phyloP scores from a whole-genome alignment of 2,888 invertebrate species.

The Cosmia trapezina region DNA sequence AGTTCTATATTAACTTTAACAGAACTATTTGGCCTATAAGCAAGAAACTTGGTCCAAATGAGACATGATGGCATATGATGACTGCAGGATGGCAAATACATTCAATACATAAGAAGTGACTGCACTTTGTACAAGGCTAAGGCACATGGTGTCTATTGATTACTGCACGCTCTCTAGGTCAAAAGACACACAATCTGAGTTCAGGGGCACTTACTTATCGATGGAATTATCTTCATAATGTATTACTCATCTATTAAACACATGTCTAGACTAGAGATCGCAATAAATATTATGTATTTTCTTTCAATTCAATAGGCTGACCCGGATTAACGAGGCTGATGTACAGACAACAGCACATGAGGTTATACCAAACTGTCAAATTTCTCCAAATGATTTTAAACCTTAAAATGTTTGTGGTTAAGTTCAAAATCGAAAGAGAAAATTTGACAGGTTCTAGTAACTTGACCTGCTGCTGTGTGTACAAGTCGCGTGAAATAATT shows the following conservation, averaged over 20 bases:
- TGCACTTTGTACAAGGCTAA: constrained; percentile 37
- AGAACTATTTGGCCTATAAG: background rate
- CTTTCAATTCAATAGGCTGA: background rate
- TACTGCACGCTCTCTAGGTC: constrained; percentile 16
- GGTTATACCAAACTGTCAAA: too few species aligned
- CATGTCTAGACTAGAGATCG: constrained; percentile 14
- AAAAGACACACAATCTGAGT: constrained; percentile 16
- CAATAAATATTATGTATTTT: constrained; percentile 14
- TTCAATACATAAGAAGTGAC: background rate
- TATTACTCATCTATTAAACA: constrained; percentile 43
- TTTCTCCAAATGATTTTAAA: too few species aligned
- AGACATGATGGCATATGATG: background rate
- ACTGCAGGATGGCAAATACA: background rate
- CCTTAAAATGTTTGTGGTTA: too few species aligned
- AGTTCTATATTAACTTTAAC: background rate
- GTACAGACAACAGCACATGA: background rate
- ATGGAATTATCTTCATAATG: constrained; percentile 24
- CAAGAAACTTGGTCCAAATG: background rate
- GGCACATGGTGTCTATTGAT: constrained; percentile 10
- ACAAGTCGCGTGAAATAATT: background rate
- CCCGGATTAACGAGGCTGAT: constrained; percentile 20
- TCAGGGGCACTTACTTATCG: constrained; percentile 30
- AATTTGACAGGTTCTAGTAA: too few species aligned
- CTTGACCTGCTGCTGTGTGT: background rate
- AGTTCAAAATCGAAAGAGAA: too few species aligned